A percentile compares a stretch with the other conserved stretches of the same genome.
These are phyloP conservation scores for Chanos chanos DNA, from an alignment of 2,797 vertebrate species.

Conservation along the genomic window DNA sequence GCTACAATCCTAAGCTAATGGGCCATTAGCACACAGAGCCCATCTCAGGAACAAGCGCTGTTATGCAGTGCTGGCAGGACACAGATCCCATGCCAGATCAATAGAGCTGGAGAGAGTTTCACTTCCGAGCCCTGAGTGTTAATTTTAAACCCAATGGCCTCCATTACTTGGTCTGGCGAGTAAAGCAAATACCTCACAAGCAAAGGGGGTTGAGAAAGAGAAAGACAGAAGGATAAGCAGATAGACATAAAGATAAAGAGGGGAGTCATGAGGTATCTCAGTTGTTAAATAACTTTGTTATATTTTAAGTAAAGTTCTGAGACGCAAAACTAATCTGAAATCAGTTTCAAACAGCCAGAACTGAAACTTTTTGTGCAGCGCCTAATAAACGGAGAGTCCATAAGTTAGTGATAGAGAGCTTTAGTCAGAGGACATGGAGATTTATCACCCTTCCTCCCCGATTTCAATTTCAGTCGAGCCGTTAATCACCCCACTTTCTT, in stretches of 20 bases:
- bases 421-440: no score
- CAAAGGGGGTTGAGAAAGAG: conserved; percentile 26
- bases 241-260: neutral
- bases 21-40: conserved; percentile 62
- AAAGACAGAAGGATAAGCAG: conserved; percentile 17
- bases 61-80: conserved; percentile 24
- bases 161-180: conserved; percentile 49
- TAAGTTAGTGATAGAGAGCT: no score
- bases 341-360: no score
- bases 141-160: conserved; percentile 52
- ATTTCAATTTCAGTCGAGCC: no score
- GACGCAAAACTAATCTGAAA: no score
- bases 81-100: conserved; percentile 10
- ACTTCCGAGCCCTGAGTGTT: conserved; percentile 47
- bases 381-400: no score
- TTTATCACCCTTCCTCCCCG: no score
- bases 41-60: conserved; percentile 45
- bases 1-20: conserved; percentile 66
- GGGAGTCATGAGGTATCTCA: no score
- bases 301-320: no score
- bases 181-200: conserved; percentile 52
- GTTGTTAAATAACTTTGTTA: no score
- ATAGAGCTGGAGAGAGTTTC: conserved; percentile 33
- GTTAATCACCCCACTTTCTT: no score
- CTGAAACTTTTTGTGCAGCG: no score